Conservation (phyloP, 2,113 vertebrate genomes). For the Lagenorhynchus albirostris region DNA sequence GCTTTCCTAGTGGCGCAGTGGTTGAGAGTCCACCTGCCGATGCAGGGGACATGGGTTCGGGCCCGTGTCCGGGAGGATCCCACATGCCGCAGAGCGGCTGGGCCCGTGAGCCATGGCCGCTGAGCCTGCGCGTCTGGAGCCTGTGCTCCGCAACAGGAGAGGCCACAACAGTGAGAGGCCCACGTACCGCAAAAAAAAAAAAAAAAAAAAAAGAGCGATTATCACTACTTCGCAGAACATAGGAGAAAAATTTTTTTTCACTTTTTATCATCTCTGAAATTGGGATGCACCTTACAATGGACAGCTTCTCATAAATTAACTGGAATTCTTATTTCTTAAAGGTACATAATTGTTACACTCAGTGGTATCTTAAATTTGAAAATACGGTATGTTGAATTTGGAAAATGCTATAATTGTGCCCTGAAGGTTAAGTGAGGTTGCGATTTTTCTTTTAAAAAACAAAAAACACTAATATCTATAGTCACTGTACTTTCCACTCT, state of each 20-base stretch:
- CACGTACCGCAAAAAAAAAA: too few relatives aligned
- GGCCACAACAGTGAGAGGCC: too few relatives aligned
- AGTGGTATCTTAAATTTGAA: neutral
- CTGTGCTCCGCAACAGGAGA: too few relatives aligned
- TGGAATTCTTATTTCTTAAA: neutral
- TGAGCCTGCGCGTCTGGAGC: too few relatives aligned
- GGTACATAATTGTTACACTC: neutral
- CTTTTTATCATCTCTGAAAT: neutral
- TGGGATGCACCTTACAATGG: neutral
- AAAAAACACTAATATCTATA: neutral
- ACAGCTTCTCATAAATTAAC: neutral
- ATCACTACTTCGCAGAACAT: neutral
- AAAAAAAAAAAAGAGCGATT: neutral
- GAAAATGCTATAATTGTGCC: neutral
- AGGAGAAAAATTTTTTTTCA: neutral
- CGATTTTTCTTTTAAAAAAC: neutral
- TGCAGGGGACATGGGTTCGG: too few relatives aligned
- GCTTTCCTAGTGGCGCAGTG: too few relatives aligned
- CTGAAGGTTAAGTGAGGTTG: neutral
- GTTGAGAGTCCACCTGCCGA: too few relatives aligned
- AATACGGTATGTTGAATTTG: neutral
- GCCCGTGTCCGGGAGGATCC: too few relatives aligned
- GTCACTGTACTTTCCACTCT: neutral
- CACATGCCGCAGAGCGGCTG: too few relatives aligned
- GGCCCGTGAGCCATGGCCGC: too few relatives aligned